These are phyloP conservation scores for Anastrepha obliqua DNA, from an alignment of 1,140 invertebrate genomes.

Conservation along the genomic window DNA sequence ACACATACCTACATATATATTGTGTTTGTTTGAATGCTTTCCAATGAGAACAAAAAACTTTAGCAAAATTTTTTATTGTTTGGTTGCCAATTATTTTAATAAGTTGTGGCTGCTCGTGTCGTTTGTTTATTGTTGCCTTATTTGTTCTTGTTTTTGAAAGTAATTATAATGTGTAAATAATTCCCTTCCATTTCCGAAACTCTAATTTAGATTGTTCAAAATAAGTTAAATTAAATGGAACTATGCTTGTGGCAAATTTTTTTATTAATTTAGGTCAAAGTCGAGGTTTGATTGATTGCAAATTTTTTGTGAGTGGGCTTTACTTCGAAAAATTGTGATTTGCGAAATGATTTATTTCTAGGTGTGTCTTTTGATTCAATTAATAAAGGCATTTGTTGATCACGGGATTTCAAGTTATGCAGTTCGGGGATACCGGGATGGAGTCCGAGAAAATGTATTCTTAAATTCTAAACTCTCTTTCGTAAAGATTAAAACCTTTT, in stretches of 20 bases:
- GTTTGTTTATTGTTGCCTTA: not conserved
- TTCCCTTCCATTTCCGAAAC: not conserved
- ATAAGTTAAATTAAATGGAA: not conserved
- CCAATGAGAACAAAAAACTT: not conserved
- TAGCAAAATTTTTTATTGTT: not conserved
- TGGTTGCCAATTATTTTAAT: slow-evolving; percentile 2
- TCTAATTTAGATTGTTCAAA: not conserved
- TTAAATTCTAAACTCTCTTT: too few species aligned
- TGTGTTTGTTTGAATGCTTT: not conserved
- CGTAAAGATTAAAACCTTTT: too few species aligned
- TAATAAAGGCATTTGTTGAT: too few species aligned
- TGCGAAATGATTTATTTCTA: not conserved
- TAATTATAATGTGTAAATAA: not conserved
- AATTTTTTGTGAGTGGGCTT: not conserved
- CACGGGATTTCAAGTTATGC: too few species aligned
- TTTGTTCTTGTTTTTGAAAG: not conserved
- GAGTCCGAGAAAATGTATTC: too few species aligned
- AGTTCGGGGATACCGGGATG: too few species aligned
- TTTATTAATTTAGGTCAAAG: slow-evolving; percentile 31
- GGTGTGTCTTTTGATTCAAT: too few species aligned
- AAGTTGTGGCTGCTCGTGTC: not conserved
- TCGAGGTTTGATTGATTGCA: slow-evolving; percentile 2
- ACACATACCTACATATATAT: not conserved
- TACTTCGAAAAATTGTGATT: not conserved
- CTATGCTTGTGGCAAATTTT: not conserved